A percentile compares a stretch with the other conserved stretches of the same genome.
These are phyloP conservation scores for Synanthedon tipuliformis DNA, from an alignment of 2,888 invertebrate genomes.

Conservation along the genomic window DNA sequence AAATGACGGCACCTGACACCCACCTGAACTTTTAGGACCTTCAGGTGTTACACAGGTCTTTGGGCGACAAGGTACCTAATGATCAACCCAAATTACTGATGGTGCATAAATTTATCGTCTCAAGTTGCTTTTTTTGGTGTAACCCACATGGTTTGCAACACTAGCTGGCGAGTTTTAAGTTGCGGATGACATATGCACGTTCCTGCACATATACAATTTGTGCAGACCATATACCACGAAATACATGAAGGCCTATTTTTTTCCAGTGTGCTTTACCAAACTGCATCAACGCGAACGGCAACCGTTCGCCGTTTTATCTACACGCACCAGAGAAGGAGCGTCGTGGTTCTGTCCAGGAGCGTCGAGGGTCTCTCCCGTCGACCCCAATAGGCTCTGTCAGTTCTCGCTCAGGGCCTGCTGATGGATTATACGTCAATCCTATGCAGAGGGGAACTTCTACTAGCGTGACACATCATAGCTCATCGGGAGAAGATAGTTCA, in stretches of 20 bases:
- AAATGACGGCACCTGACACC: too few relatives aligned
- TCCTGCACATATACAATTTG: too few relatives aligned
- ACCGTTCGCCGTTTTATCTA: constrained; percentile 77
- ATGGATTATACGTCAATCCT: constrained; percentile 87
- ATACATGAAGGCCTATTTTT: background rate
- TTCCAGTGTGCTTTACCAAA: constrained; percentile 68
- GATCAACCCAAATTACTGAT: too few relatives aligned
- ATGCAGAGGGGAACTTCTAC: constrained; percentile 70
- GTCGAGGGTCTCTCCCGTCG: constrained; percentile 49
- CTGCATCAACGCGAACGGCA: constrained; percentile 60
- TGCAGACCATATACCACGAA: too few relatives aligned
- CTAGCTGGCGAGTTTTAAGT: too few relatives aligned
- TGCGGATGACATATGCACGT: too few relatives aligned
- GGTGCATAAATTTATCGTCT: too few relatives aligned
- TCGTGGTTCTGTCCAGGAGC: constrained; percentile 35
- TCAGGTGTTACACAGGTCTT: too few relatives aligned
- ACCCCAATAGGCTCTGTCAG: constrained; percentile 50
- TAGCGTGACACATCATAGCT: constrained; percentile 41
- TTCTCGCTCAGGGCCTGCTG: constrained; percentile 71
- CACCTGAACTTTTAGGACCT: too few relatives aligned
- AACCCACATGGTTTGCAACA: too few relatives aligned
- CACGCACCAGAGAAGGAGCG: constrained; percentile 74
- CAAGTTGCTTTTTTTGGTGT: too few relatives aligned
- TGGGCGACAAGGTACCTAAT: too few relatives aligned
- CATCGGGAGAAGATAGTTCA: constrained; percentile 59